These are phyloP conservation scores for Semotilus atromaculatus DNA, from an alignment of 2,797 vertebrate genomes.

Conservation along the genomic window DNA sequence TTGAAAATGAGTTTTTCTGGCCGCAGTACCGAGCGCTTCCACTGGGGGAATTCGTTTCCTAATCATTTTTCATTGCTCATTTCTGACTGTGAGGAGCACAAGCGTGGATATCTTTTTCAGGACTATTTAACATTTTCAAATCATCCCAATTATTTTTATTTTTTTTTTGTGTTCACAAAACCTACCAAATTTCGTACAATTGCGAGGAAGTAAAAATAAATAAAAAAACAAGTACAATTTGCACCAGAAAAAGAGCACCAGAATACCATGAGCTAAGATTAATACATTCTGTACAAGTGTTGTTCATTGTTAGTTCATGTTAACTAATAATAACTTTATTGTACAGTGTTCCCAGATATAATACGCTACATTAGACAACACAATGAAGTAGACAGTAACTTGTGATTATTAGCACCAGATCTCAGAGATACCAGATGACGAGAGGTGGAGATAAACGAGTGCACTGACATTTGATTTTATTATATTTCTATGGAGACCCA, in stretches of 20 bases:
- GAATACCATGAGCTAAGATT: background rate
- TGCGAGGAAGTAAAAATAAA: too few relatives aligned
- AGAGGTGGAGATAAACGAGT: background rate
- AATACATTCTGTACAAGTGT: too few relatives aligned
- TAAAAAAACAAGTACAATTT: background rate
- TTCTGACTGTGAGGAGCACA: background rate
- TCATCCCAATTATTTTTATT: too few relatives aligned
- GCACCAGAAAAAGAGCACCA: background rate
- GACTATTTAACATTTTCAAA: too few relatives aligned
- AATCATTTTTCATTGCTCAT: too few relatives aligned
- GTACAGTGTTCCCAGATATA: background rate
- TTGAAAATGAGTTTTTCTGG: too few relatives aligned
- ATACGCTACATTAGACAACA: conserved; percentile 23
- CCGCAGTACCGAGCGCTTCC: background rate
- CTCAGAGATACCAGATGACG: conserved; percentile 6
- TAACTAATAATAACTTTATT: background rate
- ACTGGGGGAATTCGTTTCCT: background rate
- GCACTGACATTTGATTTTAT: background rate
- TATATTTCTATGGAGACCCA: background rate
- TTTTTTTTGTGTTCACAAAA: background rate
- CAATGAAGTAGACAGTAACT: background rate
- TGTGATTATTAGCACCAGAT: conserved; percentile 14
- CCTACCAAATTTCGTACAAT: background rate
- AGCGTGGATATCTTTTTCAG: too few relatives aligned
- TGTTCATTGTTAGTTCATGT: background rate